Base-by-base conservation (phyloP, 2,113 vertebrate genomes). In the Neodontobutis hainanensis region DNA sequence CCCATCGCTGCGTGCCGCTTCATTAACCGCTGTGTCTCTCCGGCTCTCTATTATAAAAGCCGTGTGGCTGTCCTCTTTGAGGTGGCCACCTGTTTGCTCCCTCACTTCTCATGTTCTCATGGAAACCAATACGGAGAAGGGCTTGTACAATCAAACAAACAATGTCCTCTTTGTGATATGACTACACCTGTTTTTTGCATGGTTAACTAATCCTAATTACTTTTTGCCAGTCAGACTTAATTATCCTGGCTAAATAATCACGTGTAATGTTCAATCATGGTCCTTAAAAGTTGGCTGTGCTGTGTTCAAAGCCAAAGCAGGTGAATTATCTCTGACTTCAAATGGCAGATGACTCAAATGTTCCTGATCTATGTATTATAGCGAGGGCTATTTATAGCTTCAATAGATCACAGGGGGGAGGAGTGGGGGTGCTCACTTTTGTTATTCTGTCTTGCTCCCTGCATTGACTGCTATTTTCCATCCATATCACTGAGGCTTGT, bases 71-170 rank as follows among this genome's bases (percentile, higher is more conserved):
- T 47, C 65, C 77, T 77, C 71, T 80, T 58, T 68, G 73, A 76
- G 75, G 70, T 71, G 73, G 46, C 78, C 78, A 85, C 82, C 76
- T 78, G 81, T 80, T 86, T 27, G 35, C 70, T 72, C 50, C 0
- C 61, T 70, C 47, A 1, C 12, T 4, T 16, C 42, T 48, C 66
- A 71, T 61, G 85, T 89, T 89, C 76, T 81, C 88, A 86, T 88
- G 84, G 87, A 80, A 88, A 89, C 84, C 80, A 81, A 63, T 59
- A 70, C 27, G 71, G 50, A 61, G 77, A 75, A 49, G 76, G 66
- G 65, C 55, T 6, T 27, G 7, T 5, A 60, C 70, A 59, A 49
- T 78, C 57, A 69, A 53, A 71, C 71, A 36, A 68, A 83, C 85
- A 85, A 70, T 61, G 65, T 71, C 65, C 67, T 71, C 78, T 85